These are phyloP conservation scores for Helicoverpa zea DNA, from an alignment of 1,140 invertebrate species.

Conservation along the genomic window DNA sequence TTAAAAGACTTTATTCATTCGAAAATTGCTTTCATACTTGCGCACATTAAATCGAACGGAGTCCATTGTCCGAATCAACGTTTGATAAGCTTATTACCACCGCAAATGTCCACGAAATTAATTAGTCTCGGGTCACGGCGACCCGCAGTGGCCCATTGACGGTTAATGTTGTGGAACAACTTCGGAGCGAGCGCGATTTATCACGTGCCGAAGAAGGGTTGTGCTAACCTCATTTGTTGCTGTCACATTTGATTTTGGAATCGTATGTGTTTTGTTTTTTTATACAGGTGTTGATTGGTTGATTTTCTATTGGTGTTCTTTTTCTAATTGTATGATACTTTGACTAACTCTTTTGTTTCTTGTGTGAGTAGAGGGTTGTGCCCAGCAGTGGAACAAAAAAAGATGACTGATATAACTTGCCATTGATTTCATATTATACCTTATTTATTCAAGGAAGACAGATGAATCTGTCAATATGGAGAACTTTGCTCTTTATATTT, in stretches of 20 bases:
- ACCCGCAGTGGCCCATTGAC: constrained; percentile 63
- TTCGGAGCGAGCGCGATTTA: constrained; percentile 30
- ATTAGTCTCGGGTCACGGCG: constrained; percentile 72
- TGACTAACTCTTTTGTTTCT: too few species aligned
- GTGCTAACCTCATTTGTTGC: background rate
- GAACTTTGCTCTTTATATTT: background rate
- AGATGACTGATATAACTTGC: too few species aligned
- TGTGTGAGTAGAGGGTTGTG: too few species aligned
- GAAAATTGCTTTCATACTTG: constrained; percentile 43
- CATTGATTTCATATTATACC: too few species aligned
- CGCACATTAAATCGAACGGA: constrained; percentile 65
- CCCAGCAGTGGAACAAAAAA: too few species aligned
- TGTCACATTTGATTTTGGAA: background rate
- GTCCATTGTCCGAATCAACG: constrained; percentile 68
- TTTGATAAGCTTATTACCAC: constrained; percentile 82
- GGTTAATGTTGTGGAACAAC: constrained; percentile 55
- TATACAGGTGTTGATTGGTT: background rate
- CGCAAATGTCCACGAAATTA: constrained; percentile 79
- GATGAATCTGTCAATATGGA: too few species aligned
- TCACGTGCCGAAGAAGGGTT: constrained; percentile 21
- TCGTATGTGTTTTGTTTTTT: background rate
- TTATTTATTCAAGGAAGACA: too few species aligned
- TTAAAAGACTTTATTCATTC: constrained; percentile 37
- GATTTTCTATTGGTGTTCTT: background rate
- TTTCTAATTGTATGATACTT: too few species aligned